These are phyloP conservation scores for Petrolisthes manimaculis DNA, from an alignment of 2,888 invertebrate species.

Conservation along the genomic window DNA sequence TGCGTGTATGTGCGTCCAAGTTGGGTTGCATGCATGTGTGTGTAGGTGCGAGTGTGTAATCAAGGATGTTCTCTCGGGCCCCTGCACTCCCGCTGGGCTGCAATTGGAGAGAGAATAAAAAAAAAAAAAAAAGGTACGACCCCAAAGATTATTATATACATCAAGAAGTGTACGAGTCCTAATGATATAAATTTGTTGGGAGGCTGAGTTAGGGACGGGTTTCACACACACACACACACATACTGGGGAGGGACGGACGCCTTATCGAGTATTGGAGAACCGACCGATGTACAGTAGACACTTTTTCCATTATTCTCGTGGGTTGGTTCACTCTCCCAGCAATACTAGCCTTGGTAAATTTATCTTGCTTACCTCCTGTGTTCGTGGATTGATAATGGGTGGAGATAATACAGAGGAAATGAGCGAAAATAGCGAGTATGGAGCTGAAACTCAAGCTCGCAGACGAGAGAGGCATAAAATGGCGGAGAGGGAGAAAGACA, in stretches of 20 bases:
- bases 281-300: background rate
- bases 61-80: background rate
- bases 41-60: constrained; percentile 5
- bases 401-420: background rate
- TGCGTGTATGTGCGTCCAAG: background rate
- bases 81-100: background rate
- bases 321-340: background rate
- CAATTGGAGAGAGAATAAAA: background rate
- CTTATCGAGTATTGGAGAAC: background rate
- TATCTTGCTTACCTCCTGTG: background rate
- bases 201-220: background rate
- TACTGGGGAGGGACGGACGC: background rate
- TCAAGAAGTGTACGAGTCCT: constrained; percentile 13
- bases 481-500: constrained; percentile 5
- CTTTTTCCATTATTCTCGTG: background rate
- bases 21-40: background rate
- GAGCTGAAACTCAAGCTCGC: background rate
- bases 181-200: constrained; percentile 22
- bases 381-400: background rate
- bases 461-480: background rate
- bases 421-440: background rate
- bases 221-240: background rate
- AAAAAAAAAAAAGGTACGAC: background rate
- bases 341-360: background rate
- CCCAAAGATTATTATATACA: too few species aligned